Evolutionary conservation across 2,797 vertebrate genomes (phyloP).

Genomic region (Scyliorhinus canicula): DNA sequence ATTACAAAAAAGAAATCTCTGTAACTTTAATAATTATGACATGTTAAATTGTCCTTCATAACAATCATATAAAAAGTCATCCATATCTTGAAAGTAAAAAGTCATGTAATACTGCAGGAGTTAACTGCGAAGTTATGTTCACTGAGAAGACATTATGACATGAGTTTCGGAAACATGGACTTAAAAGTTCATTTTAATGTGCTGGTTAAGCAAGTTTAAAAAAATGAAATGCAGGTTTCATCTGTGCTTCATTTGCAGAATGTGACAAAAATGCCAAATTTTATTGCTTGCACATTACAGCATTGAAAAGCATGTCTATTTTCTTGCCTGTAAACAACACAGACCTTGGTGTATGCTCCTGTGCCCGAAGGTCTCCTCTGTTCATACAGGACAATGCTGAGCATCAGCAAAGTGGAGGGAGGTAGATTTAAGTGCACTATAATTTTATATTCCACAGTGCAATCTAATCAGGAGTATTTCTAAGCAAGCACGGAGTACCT

Average conservation of each 20-base stretch:
- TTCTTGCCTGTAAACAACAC: background rate
- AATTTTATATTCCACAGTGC: background rate
- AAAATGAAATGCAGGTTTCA: conserved; percentile 37
- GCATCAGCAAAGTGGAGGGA: background rate
- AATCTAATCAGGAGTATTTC: background rate
- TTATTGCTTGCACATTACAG: conserved; percentile 23
- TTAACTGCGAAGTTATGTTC: background rate
- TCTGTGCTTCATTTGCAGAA: conserved; percentile 29
- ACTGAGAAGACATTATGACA: background rate
- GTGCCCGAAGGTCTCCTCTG: background rate
- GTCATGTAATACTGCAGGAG: background rate
- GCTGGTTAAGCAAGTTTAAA: conserved; percentile 17
- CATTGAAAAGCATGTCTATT: background rate
- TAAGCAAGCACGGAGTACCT: background rate
- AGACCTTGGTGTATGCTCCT: background rate
- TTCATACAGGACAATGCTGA: background rate
- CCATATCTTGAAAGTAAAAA: background rate
- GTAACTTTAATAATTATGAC: background rate
- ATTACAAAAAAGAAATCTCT: background rate
- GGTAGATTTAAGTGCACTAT: background rate
- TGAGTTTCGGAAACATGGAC: conserved; percentile 10
- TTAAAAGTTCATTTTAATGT: conserved; percentile 34
- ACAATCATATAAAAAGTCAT: background rate
- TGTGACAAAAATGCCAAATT: conserved; percentile 30
- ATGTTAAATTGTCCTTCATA: background rate